These are phyloP conservation scores for Trisateles emortualis DNA, from an alignment of 2,888 invertebrate species.

Conservation along the genomic window DNA sequence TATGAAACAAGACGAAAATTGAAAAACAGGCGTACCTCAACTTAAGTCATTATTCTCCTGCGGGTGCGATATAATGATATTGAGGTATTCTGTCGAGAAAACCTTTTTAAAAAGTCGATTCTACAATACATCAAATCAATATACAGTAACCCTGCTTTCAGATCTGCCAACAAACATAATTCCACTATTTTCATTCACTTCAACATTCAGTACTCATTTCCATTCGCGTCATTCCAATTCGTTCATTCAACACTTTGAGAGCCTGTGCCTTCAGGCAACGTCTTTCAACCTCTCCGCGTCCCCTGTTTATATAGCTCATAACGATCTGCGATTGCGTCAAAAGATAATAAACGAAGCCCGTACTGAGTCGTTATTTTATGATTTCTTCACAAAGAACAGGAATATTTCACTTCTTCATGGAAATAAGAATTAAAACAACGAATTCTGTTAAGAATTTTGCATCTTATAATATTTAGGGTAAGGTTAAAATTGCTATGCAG, in stretches of 20 bases:
- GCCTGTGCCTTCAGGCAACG: conserved; percentile 5
- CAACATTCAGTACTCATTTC: conserved; percentile 1
- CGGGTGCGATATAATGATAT: too few species aligned
- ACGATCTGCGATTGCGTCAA: conserved; percentile 34
- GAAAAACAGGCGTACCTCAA: too few species aligned
- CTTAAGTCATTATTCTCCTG: too few species aligned
- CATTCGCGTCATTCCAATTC: neutral
- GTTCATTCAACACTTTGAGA: conserved; percentile 20
- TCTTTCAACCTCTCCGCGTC: conserved; percentile 10
- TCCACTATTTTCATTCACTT: neutral
- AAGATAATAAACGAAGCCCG: conserved; percentile 30
- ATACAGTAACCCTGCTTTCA: too few species aligned
- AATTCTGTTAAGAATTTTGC: neutral
- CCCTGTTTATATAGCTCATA: conserved; percentile 29
- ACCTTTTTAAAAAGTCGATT: too few species aligned
- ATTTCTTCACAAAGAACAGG: conserved; percentile 8
- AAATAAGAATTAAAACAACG: too few species aligned
- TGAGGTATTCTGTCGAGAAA: too few species aligned
- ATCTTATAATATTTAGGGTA: neutral
- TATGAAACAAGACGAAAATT: too few species aligned
- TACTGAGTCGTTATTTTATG: conserved; percentile 15
- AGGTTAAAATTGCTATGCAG: neutral
- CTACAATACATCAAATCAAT: too few species aligned
- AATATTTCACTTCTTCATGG: neutral
- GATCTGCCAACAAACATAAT: too few species aligned